phyloP scores from a whole-genome alignment of 2,888 invertebrate species.

The Amphiduros pacificus region DNA sequence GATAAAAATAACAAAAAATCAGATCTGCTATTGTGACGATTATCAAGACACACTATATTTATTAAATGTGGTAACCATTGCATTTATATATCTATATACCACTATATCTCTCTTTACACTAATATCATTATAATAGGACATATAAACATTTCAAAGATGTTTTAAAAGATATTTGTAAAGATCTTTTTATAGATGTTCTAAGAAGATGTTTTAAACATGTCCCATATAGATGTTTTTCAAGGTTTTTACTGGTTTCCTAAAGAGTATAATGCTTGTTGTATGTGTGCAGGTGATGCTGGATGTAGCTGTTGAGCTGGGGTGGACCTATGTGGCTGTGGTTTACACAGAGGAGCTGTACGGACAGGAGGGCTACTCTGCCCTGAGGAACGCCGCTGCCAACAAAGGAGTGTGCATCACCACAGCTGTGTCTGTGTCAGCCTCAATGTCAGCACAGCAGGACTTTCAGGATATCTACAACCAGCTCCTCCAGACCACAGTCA shows the following conservation, averaged over 20 bases:
- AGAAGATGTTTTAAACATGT: no score
- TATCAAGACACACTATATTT: no score
- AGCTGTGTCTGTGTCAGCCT: constrained; percentile 34
- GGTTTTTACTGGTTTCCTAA: no score
- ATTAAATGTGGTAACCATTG: no score
- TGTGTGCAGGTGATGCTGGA: constrained; percentile 49
- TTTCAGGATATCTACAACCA: constrained; percentile 32
- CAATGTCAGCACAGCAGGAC: constrained; percentile 25
- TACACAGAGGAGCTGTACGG: constrained; percentile 52
- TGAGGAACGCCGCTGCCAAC: constrained; percentile 34
- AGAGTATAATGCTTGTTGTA: no score
- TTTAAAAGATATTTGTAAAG: no score
- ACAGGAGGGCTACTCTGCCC: constrained; percentile 4
- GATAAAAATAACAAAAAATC: no score
- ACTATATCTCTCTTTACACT: background rate
- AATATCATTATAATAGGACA: background rate
- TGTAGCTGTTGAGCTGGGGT: constrained; percentile 53
- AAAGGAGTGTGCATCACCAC: constrained; percentile 45
- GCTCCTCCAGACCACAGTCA: constrained; percentile 32
- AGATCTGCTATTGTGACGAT: no score
- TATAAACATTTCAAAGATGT: no score
- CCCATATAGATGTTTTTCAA: no score
- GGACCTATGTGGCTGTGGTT: constrained; percentile 58
- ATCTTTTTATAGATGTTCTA: no score
- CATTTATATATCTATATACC: no score